These are phyloP conservation scores for Sturnira hondurensis DNA, from an alignment of 2,113 vertebrate genomes.

Conservation along the genomic window DNA sequence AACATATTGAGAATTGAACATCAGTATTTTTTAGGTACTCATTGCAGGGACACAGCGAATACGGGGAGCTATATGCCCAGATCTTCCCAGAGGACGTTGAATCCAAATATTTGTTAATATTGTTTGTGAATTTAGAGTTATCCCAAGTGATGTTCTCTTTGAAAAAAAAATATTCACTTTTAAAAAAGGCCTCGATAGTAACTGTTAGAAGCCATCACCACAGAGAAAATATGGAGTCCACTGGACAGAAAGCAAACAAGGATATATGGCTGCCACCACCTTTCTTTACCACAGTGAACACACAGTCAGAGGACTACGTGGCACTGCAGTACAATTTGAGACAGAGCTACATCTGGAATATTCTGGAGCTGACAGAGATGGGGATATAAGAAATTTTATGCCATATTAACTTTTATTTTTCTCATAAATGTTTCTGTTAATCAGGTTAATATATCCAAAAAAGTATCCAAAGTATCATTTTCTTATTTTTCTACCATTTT, in stretches of 20 bases:
- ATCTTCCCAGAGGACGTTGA: neutral
- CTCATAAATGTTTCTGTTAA: neutral
- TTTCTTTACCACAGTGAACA: neutral
- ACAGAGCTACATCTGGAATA: neutral
- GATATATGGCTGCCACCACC: neutral
- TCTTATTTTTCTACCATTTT: neutral
- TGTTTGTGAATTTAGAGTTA: neutral
- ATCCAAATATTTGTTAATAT: neutral
- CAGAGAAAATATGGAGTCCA: neutral
- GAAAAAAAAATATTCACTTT: neutral
- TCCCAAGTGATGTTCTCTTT: neutral
- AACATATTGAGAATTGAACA: neutral
- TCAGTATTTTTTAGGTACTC: neutral
- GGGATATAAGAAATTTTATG: neutral
- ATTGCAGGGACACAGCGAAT: neutral
- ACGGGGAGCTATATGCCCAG: neutral
- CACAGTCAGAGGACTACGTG: neutral
- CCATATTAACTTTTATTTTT: neutral
- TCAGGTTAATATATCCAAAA: neutral
- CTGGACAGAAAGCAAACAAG: neutral
- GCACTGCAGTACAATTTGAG: neutral
- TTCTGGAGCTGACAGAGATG: neutral
- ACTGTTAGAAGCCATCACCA: neutral
- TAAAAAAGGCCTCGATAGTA: neutral
- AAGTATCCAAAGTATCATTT: neutral